Conservation (phyloP, 1,140 invertebrate genomes). For the Trissolcus basalis region DNA sequence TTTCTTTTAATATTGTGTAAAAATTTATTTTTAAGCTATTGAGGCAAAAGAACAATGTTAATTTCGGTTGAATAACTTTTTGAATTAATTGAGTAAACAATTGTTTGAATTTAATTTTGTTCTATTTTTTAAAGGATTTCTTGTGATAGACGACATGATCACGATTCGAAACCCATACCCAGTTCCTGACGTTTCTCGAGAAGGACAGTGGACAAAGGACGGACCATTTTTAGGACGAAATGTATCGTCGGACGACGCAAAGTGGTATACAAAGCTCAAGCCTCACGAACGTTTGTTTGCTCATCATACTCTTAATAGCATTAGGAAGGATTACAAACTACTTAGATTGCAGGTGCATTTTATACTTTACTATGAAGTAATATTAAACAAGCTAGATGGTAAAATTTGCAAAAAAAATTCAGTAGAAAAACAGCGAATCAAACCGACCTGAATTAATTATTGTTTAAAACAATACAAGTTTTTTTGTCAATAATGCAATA, state of each 20-base stretch:
- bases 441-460: no score
- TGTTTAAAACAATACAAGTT: no score
- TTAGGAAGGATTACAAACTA: slow-evolving; percentile 64
- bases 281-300: slow-evolving; percentile 69
- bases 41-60: no score
- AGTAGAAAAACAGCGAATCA: no score
- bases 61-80: no score
- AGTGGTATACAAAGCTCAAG: slow-evolving; percentile 65
- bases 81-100: no score
- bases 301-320: slow-evolving; percentile 72
- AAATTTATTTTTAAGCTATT: no score
- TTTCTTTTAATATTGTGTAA: no score
- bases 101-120: background rate
- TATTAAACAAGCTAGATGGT: no score
- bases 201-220: slow-evolving; percentile 63
- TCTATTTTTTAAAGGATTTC: background rate
- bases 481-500: no score
- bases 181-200: slow-evolving; percentile 67
- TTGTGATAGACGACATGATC: slow-evolving; percentile 20
- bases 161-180: slow-evolving; percentile 71
- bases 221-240: slow-evolving; percentile 67
- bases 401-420: no score
- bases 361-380: no score
- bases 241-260: slow-evolving; percentile 60
- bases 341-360: slow-evolving; percentile 57